Evolutionary conservation across 1,140 invertebrate genomes (phyloP).

Genomic region (Theocolax elegans): DNA sequence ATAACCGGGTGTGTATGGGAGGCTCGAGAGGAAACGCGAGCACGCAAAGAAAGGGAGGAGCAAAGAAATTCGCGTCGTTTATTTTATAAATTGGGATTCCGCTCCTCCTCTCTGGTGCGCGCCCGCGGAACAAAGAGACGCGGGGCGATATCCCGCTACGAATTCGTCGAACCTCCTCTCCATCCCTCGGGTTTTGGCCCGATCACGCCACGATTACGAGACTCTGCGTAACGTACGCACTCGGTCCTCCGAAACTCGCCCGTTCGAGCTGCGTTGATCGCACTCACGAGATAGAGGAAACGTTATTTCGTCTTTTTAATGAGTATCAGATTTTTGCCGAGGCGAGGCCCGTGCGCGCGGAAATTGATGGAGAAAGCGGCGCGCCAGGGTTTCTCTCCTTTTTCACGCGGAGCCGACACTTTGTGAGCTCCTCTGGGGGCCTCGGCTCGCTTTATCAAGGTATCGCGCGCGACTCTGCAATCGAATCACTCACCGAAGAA

Average conservation of each 20-base stretch:
- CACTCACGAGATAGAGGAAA: slow-evolving; percentile 4
- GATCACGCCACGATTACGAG: slow-evolving; percentile 24
- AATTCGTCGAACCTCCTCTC: slow-evolving; percentile 24
- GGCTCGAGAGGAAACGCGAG: slow-evolving; percentile 56
- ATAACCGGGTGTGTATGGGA: slow-evolving; percentile 65
- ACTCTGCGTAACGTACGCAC: slow-evolving; percentile 9
- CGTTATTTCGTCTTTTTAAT: slow-evolving; percentile 41
- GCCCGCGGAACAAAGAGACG: slow-evolving; percentile 19
- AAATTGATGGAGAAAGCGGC: slow-evolving; percentile 32
- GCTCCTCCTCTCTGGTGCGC: not conserved
- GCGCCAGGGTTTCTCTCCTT: not conserved
- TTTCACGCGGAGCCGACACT: not conserved
- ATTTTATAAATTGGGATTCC: slow-evolving; percentile 54
- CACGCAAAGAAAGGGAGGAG: slow-evolving; percentile 9
- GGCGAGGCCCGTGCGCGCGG: slow-evolving; percentile 1
- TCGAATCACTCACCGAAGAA: too few relatives aligned
- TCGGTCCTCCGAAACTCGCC: not conserved
- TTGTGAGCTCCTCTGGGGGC: not conserved
- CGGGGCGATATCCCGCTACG: slow-evolving; percentile 27
- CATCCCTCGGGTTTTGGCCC: not conserved
- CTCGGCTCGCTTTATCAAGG: not conserved
- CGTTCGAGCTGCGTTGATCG: slow-evolving; percentile 2
- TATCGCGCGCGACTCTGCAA: not conserved
- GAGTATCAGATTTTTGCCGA: slow-evolving; percentile 33
- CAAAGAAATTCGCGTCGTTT: slow-evolving; percentile 46